Evolutionary conservation across 2,888 invertebrate genomes (phyloP), one percentile per base, ranked within the genome.

Genomic region (Eupithecia abbreviata): DNA sequence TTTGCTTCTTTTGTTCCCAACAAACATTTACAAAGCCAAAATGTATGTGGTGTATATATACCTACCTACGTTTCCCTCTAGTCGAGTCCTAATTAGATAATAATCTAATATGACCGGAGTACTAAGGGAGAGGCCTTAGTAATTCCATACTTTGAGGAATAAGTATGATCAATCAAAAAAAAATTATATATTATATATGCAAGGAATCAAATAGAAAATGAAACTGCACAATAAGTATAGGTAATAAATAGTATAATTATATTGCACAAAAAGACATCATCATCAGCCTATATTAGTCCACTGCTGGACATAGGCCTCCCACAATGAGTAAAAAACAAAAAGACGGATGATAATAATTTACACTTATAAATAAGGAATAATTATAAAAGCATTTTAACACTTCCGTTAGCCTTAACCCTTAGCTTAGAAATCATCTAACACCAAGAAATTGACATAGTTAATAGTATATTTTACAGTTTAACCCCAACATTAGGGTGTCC

Each of bases 401-500:
- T 30, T 62, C 62, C 62, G 12, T 6, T 12, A 62, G 9, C 62
- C 1, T 58, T 10, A 7, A 51, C 15, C 47, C 62, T 62, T 18
- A 58, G 3, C 18, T 30, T 3, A 30, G 30, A 62, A 62, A 62
- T 62, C 58, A 58, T 58, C 62, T 18, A n/a, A 18, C 9, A 18
- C n/a, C 9, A 42, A 66, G 0, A 66, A 42, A 66, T 15, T 42
- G 30, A 30, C 4, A 42, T 42, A 66, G 7, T 5, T 9, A 43
- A 18, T 6, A 15, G 42, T 43, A 41, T 47, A 18, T 15, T 7
- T 71, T 81, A 88, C 47, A 89, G 77, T 77, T 90, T 91, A 80
- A 87, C 87, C 73, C 85, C 90, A 45, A 85, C 81, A 82, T 89
- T 90, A 1, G 94, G 93, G 4, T 89, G 87, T 4, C 97, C 97